Base-by-base conservation (phyloP, 2,797 vertebrate genomes). In the Gymnopithys bicolor region DNA sequence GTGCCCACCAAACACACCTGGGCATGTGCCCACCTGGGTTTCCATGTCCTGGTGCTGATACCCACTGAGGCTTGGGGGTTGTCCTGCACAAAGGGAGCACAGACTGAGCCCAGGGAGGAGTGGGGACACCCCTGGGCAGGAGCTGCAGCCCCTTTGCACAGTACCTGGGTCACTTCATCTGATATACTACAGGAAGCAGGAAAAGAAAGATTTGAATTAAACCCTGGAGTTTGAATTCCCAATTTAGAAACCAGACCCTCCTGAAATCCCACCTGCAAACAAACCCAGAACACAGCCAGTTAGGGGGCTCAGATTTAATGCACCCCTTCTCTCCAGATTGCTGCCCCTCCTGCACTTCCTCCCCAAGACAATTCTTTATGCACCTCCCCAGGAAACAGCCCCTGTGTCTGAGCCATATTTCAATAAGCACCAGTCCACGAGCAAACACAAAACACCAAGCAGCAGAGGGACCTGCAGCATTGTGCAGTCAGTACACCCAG, bases 261-360 rank as follows among this genome's bases (percentile, higher is more conserved):
- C 87, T 22, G 9, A 76, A 96, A 93, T 41, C 66, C 93, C 92
- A 84, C 89, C 95, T 93, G 94, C 82, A 71, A 78, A 59, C 35
- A 73, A 55, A 7, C 53, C 8, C 82, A 1, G 37, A 81, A 83
- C 66, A 28, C 63, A n/a, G 79, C 35, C 87, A 16, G 59, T 37
- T 19, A 48, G 43, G 83, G 79, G 82, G 37, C 33, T 62, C 21
- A 49, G 76, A 35, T 53, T 58, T 19, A 33, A 39, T 0, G 2
- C 5, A 13, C 10, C 32, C 0, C 75, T 86, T 17, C 30, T 48
- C 23, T 76, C 66, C 19, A 11, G 37, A 11, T 43, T 1, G 3
- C 33, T 27, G 24, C 49, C 73, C 22, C 33, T 55, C 71, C 68
- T 27, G 51, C 37, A 2, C 49, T n/a, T 37, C 74, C 43, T 51